Evolutionary conservation across 2,888 invertebrate species (phyloP).

Genomic region (Drosophila imparisetae): DNA sequence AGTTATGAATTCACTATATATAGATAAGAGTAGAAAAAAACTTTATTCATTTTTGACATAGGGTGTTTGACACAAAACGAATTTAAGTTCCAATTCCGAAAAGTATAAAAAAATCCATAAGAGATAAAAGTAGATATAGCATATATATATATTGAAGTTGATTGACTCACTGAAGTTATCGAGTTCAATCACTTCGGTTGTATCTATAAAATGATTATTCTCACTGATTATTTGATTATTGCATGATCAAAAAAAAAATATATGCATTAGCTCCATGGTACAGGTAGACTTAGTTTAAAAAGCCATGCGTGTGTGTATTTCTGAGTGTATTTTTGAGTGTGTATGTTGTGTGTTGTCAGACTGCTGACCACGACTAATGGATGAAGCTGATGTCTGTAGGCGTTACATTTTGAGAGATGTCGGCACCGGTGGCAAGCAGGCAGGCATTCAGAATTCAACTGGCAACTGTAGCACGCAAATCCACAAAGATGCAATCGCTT

Average conservation of each 20-base stretch:
- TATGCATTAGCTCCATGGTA: neutral
- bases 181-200: neutral
- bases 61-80: too few relatives aligned
- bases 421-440: slow-evolving; percentile 22
- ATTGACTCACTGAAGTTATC: neutral
- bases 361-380: slow-evolving; percentile 58
- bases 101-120: too few relatives aligned
- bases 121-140: neutral
- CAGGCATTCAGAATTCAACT: slow-evolving; percentile 16
- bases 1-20: too few relatives aligned
- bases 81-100: too few relatives aligned
- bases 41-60: too few relatives aligned
- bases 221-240: neutral
- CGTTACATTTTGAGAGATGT: slow-evolving; percentile 34
- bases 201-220: neutral
- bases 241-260: neutral
- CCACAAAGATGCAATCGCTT: slow-evolving; percentile 32
- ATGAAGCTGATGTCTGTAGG: slow-evolving; percentile 32
- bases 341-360: slow-evolving; percentile 21
- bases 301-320: slow-evolving; percentile 23
- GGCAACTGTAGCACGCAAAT: slow-evolving; percentile 41
- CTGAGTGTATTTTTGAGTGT: slow-evolving; percentile 13
- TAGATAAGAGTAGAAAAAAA: too few relatives aligned
- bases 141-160: too few relatives aligned
- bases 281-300: slow-evolving; percentile 6